Base-by-base conservation (phyloP, 2,888 invertebrate species). In the Eupithecia dodoneata region DNA sequence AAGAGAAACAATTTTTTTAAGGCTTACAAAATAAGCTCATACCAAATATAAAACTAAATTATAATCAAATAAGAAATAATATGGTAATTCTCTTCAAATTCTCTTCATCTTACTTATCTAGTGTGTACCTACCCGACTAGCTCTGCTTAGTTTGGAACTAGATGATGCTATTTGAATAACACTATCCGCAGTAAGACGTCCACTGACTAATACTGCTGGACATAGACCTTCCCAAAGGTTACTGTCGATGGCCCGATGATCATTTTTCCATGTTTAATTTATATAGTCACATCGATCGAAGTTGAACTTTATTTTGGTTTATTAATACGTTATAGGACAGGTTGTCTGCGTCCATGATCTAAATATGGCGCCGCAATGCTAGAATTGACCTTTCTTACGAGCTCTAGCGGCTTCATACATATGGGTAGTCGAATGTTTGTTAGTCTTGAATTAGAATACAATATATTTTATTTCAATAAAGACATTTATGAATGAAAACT, bases 251-350 rank as follows among this genome's bases (percentile, higher is more conserved):
- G 52, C 2, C n/a, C 6, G 15, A 18, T 59, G 13, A 59, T 2
- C 7, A 2, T 9, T 18, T 15, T n/a, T n/a, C 55, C n/a, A n/a
- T 55, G 5, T n/a, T 55, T n/a, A 6, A 59, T 55, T 30, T 6
- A n/a, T 59, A 59, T 4, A 59, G 59, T 41, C 49, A 30, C 12
- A 73, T 30, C 30, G 71, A 71, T 66, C 59, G 67, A 79, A 74
- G n/a, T 52, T 18, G 55, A 59, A 59, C n/a, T 59, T 18, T 59
- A 59, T 59, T 59, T 59, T 47, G 73, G 45, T 76, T 71, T 79
- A 73, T 78, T 78, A 75, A 63, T 59, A 69, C 55, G 49, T 55
- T 65, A 65, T 81, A 74, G 72, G 75, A 45, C 74, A 76, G 63
- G 49, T 70, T n/a, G 55, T 55, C 65, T 55, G n/a, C 42, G 67